phyloP scores from a whole-genome alignment of 2,797 vertebrate genomes.

The Clarias laeviceps region DNA sequence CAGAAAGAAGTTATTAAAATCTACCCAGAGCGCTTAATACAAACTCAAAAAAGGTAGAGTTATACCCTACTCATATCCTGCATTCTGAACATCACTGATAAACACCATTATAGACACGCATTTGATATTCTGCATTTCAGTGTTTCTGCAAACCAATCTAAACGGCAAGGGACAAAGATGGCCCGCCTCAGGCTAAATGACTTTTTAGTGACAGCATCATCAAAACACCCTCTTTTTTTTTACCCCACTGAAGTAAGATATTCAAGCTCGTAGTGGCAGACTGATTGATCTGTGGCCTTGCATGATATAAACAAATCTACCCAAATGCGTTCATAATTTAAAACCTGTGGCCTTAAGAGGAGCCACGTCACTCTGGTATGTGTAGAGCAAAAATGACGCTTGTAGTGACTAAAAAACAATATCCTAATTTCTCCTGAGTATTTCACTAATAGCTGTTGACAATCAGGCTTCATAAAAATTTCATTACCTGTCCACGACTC shows the following conservation, averaged over 20 bases:
- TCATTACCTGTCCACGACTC: slow-evolving; percentile 39
- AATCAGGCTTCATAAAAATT: slow-evolving; percentile 50
- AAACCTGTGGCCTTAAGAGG: slow-evolving; percentile 45
- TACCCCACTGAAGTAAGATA: slow-evolving; percentile 41
- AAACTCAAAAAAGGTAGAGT: slow-evolving; percentile 14
- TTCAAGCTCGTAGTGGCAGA: slow-evolving; percentile 37
- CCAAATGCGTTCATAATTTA: slow-evolving; percentile 58
- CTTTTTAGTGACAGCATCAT: slow-evolving; percentile 55
- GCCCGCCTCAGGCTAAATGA: slow-evolving; percentile 51
- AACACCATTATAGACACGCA: slow-evolving; percentile 20
- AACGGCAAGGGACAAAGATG: slow-evolving; percentile 45
- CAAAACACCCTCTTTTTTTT: slow-evolving; percentile 47
- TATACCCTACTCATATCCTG: background rate
- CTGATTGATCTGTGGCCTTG: slow-evolving; percentile 50
- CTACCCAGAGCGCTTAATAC: slow-evolving; percentile 20
- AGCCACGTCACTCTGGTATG: slow-evolving; percentile 36
- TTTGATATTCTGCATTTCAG: slow-evolving; percentile 27
- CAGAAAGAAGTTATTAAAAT: slow-evolving; percentile 32
- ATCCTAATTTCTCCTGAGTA: slow-evolving; percentile 42
- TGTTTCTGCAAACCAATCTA: slow-evolving; percentile 31
- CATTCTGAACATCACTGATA: slow-evolving; percentile 24
- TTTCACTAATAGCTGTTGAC: slow-evolving; percentile 47
- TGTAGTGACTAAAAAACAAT: slow-evolving; percentile 46
- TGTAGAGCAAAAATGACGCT: slow-evolving; percentile 41
- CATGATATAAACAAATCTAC: slow-evolving; percentile 56